phyloP scores from a whole-genome alignment of 2,113 vertebrate species.

The Macquaria ambigua region DNA sequence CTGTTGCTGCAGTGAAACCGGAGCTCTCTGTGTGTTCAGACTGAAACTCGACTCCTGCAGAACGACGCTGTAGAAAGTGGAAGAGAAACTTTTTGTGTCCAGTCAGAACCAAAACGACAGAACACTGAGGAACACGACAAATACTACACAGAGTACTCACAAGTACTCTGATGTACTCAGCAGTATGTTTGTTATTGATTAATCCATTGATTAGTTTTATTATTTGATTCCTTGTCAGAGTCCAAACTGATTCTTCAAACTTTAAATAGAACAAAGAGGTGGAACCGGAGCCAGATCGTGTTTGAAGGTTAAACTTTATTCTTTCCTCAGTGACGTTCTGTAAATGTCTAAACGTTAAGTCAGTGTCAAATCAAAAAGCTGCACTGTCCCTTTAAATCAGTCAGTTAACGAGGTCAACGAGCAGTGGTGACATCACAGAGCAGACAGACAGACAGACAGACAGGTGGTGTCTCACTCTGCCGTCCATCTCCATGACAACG shows the following conservation, averaged over 20 bases:
- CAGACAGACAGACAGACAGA: neutral
- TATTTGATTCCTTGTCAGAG: neutral
- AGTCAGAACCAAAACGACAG: conserved; percentile 20
- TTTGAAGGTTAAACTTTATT: neutral
- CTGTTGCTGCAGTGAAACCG: conserved; percentile 47
- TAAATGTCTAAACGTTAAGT: neutral
- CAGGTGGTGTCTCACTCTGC: neutral
- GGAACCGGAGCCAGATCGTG: neutral
- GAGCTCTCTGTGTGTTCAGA: conserved; percentile 37
- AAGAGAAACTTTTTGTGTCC: conserved; percentile 44
- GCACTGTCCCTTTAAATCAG: conserved; percentile 16
- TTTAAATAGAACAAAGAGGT: no score
- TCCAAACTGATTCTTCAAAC: no score
- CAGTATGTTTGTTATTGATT: neutral
- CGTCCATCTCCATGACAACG: neutral
- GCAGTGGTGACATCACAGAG: conserved; percentile 7
- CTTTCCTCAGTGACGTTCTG: neutral
- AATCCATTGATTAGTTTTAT: neutral
- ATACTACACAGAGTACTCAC: neutral
- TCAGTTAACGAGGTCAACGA: neutral
- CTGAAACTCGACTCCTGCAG: conserved; percentile 62
- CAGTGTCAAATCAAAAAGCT: neutral
- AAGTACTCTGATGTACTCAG: neutral
- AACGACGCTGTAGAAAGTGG: conserved; percentile 36
- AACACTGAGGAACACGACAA: neutral